A percentile compares a stretch with the other conserved stretches of the same genome.
Conservation (phyloP, 2,888 invertebrate species). For the Odontocerum albicorne region DNA sequence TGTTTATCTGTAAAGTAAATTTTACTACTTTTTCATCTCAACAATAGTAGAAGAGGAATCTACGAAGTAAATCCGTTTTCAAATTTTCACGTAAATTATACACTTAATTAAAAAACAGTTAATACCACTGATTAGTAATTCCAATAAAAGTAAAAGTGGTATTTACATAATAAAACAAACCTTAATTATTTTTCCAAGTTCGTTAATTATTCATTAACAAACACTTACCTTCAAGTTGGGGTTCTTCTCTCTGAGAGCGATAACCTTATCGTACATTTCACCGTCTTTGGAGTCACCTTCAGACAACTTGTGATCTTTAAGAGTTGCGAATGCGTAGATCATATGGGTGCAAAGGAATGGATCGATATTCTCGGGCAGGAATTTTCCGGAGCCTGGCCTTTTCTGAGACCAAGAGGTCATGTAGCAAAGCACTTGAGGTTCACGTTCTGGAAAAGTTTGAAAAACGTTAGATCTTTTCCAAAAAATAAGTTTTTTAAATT, state of each 20-base stretch:
- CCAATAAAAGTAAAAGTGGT: neutral
- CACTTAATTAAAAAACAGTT: too few relatives aligned
- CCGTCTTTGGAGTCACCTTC: slow-evolving; percentile 81
- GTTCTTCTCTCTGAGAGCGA: slow-evolving; percentile 84
- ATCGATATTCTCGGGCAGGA: slow-evolving; percentile 87
- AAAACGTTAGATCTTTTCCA: neutral
- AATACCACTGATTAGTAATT: too few relatives aligned
- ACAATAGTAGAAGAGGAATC: too few relatives aligned
- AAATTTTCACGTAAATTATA: too few relatives aligned
- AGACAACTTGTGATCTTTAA: slow-evolving; percentile 81
- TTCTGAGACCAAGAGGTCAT: slow-evolving; percentile 96
- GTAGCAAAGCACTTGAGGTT: slow-evolving; percentile 90
- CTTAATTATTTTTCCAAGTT: neutral
- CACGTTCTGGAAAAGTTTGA: slow-evolving; percentile 62
- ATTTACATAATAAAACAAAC: slow-evolving; percentile 1
- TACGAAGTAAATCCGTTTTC: too few relatives aligned
- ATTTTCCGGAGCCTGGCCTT: slow-evolving; percentile 84
- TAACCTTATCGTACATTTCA: slow-evolving; percentile 84
- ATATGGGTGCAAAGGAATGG: slow-evolving; percentile 90
- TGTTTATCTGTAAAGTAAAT: too few relatives aligned
- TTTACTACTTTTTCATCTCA: too few relatives aligned
- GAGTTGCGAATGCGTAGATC: slow-evolving; percentile 91
- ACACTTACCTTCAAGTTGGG: slow-evolving; percentile 75
- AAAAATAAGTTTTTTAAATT: too few relatives aligned
- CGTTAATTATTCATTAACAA: neutral